Conservation (phyloP, 2,888 invertebrate species). For the Ophonus ardosiacus region DNA sequence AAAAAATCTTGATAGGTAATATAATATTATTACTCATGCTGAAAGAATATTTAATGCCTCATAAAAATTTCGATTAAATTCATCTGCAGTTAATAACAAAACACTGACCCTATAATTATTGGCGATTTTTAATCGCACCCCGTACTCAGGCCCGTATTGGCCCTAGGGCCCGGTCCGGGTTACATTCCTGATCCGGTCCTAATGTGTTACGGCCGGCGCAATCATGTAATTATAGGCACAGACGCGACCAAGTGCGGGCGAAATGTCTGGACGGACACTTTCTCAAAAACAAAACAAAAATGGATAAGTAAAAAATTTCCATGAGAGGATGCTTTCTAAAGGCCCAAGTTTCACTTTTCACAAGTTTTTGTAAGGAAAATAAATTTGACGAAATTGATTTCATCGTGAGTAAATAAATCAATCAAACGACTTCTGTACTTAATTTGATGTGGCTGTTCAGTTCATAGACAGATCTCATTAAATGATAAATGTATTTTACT, state of each 20-base stretch:
- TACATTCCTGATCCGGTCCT: constrained; percentile 38
- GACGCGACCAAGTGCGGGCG: constrained; percentile 15
- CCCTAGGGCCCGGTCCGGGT: constrained; percentile 5
- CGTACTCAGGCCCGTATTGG: constrained; percentile 14
- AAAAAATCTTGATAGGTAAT: background rate
- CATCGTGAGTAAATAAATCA: no score
- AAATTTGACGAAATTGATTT: background rate
- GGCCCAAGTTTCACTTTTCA: constrained; percentile 42
- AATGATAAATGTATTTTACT: no score
- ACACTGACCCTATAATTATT: constrained; percentile 6
- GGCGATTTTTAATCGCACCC: constrained; percentile 10
- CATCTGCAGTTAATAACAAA: background rate
- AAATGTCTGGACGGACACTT: constrained; percentile 11
- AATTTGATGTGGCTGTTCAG: no score
- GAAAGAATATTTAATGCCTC: background rate
- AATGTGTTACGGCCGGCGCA: constrained; percentile 23
- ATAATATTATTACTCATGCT: background rate
- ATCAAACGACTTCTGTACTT: no score
- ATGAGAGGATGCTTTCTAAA: constrained; percentile 6
- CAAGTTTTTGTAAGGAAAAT: background rate
- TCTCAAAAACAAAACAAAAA: constrained; percentile 21
- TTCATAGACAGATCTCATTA: no score
- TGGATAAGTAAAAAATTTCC: no score
- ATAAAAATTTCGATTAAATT: background rate
- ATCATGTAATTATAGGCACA: constrained; percentile 16